Evolutionary conservation across 2,888 invertebrate species (phyloP).

Genomic region (Epinotia demarniana): DNA sequence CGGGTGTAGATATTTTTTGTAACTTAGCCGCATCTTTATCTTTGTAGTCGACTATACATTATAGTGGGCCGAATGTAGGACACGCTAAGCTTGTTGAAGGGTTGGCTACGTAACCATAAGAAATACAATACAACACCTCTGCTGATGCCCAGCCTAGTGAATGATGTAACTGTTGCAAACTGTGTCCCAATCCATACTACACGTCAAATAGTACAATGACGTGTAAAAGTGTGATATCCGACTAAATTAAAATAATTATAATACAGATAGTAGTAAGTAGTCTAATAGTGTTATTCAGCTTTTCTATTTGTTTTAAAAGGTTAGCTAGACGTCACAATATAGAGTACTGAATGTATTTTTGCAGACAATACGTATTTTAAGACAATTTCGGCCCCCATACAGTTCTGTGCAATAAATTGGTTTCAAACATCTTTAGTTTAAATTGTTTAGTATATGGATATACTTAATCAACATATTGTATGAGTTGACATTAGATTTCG

Average conservation of each 20-base stretch:
- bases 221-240: conserved; percentile 57
- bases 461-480: conserved; percentile 46
- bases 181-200: not conserved
- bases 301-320: conserved; percentile 44
- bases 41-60: too few relatives aligned
- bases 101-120: not conserved
- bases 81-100: too few relatives aligned
- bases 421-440: conserved; percentile 29
- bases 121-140: not conserved
- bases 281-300: conserved; percentile 53
- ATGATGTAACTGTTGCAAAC: conserved; percentile 6
- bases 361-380: conserved; percentile 40
- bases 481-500: conserved; percentile 74
- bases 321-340: conserved; percentile 36
- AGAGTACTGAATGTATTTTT: conserved; percentile 35
- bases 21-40: too few relatives aligned
- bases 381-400: conserved; percentile 26
- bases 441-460: conserved; percentile 36
- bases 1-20: too few relatives aligned
- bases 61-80: too few relatives aligned
- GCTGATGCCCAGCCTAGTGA: not conserved
- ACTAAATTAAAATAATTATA: conserved; percentile 46
- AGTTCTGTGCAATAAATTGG: conserved; percentile 49
- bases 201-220: conserved; percentile 48
- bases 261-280: conserved; percentile 55